Conservation (phyloP, 2,888 invertebrate species). For the Cantharis flavilabris region DNA sequence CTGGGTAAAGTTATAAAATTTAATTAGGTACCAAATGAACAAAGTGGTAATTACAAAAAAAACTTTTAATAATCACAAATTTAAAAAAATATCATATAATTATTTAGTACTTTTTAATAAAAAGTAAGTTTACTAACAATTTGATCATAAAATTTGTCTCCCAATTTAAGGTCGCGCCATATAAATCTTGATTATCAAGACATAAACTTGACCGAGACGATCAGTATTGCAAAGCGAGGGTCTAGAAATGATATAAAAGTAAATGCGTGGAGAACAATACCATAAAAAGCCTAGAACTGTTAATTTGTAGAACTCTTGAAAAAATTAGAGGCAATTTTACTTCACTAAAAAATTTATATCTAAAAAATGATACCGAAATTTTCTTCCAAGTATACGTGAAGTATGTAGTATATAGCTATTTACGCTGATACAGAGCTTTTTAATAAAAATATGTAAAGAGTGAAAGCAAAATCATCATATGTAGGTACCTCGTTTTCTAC, state of each 20-base stretch:
- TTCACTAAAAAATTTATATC: background rate
- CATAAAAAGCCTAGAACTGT: background rate
- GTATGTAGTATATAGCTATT: background rate
- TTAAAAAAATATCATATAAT: background rate
- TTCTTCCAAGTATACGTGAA: background rate
- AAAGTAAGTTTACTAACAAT: background rate
- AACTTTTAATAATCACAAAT: background rate
- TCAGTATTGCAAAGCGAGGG: background rate
- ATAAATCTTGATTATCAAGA: background rate
- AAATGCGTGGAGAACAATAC: background rate
- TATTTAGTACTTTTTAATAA: background rate
- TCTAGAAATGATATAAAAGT: background rate
- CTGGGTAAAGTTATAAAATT: background rate
- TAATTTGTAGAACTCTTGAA: background rate
- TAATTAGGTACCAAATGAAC: background rate
- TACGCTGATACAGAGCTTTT: background rate
- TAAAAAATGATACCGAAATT: background rate
- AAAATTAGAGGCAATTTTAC: background rate
- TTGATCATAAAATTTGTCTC: background rate
- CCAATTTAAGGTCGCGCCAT: background rate
- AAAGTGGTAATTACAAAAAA: background rate
- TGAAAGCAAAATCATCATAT: background rate
- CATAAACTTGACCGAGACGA: background rate
- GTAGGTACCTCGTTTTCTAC: background rate
- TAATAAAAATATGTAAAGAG: background rate